phyloP scores from a whole-genome alignment of 1,140 invertebrate genomes.

The Drosophila bipectinata region DNA sequence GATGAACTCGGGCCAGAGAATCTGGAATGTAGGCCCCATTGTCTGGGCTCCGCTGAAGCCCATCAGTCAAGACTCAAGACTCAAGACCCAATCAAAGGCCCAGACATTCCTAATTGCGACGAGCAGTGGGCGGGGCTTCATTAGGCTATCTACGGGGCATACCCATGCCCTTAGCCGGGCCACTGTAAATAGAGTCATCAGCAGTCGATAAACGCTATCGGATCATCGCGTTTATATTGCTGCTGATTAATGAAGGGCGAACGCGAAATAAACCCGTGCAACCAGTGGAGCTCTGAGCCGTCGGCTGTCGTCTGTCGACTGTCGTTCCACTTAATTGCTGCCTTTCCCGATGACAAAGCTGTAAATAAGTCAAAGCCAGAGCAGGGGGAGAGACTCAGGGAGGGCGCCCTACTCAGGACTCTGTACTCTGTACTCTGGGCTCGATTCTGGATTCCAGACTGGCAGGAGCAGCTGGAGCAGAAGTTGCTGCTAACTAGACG shows the following conservation, averaged over 20 bases:
- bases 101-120: conserved; percentile 48
- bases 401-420: neutral
- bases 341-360: conserved; percentile 48
- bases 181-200: conserved; percentile 73
- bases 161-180: conserved; percentile 24
- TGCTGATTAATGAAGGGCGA: conserved; percentile 69
- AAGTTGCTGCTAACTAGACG: conserved; percentile 31
- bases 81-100: conserved; percentile 28
- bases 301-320: conserved; percentile 57
- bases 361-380: conserved; percentile 65
- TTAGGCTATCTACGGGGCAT: conserved; percentile 49
- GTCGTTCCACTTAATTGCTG: conserved; percentile 71
- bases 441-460: conserved; percentile 1
- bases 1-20: conserved; percentile 11
- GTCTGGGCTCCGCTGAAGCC: conserved; percentile 8
- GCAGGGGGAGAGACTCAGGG: neutral
- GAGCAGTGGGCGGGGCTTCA: conserved; percentile 27
- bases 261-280: conserved; percentile 6
- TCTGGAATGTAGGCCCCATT: conserved; percentile 33
- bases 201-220: conserved; percentile 70
- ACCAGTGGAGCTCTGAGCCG: conserved; percentile 41
- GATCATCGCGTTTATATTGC: conserved; percentile 76
- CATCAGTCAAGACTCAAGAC: conserved; percentile 28
- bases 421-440: neutral
- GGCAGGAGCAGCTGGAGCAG: conserved; percentile 24